phyloP scores from a whole-genome alignment of 2,113 vertebrate genomes.

The Coryphaenoides rupestris region DNA sequence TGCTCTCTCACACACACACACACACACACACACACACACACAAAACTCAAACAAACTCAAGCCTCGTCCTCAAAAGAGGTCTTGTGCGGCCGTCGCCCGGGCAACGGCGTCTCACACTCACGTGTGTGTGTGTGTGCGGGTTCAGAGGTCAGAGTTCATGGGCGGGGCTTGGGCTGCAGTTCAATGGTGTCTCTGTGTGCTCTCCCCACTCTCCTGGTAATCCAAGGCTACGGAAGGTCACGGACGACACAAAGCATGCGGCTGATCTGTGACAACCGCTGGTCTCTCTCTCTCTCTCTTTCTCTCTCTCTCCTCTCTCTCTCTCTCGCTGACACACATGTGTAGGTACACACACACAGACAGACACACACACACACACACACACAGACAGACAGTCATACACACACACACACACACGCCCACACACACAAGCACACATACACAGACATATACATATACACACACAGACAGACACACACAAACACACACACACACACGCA shows the following conservation, averaged over 20 bases:
- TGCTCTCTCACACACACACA: no score
- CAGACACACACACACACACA: not conserved
- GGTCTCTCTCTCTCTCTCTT: not conserved
- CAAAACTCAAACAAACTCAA: slow-evolving; percentile 10
- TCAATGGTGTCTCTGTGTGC: slow-evolving; percentile 69
- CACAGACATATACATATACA: no score
- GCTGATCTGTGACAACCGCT: not conserved
- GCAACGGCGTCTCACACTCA: slow-evolving; percentile 60
- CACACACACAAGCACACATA: no score
- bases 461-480: no score
- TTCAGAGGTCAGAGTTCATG: slow-evolving; percentile 64
- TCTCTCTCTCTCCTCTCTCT: not conserved
- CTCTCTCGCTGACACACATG: no score
- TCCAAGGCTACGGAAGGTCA: slow-evolving; percentile 38
- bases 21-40: no score
- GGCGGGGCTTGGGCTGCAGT: slow-evolving; percentile 39
- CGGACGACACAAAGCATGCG: slow-evolving; percentile 17
- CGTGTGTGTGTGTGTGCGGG: slow-evolving; percentile 59
- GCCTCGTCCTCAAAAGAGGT: not conserved
- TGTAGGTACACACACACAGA: no score
- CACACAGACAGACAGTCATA: not conserved
- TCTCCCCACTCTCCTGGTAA: slow-evolving; percentile 47
- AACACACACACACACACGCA: no score
- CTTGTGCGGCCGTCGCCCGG: slow-evolving; percentile 26
- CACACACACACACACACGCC: no score